Base-by-base conservation (phyloP, 2,797 vertebrate species). In the Smutsia gigantea region DNA sequence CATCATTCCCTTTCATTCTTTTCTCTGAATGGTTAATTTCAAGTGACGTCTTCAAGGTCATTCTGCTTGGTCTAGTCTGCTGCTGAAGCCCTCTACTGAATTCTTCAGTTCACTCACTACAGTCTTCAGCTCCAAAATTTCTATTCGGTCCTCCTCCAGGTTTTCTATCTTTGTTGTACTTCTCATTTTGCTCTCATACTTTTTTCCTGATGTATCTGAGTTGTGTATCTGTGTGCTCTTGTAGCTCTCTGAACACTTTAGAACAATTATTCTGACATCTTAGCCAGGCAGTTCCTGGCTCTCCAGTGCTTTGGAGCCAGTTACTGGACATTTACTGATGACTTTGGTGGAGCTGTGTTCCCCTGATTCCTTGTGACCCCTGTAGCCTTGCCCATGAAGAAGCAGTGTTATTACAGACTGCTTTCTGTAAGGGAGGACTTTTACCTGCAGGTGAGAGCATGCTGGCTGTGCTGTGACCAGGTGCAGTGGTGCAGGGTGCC, bases 391-490 rank as follows among this genome's bases (percentile, higher is more conserved):
- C 4, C 0, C 21, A 19, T 37, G 49, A 51, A 31, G n/a, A 21
- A 29, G 34, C 3, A 64, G 57, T 31, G 46, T 7, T 34, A 4
- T 18, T 23, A 57, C 4, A 59, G 51, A 46, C 57, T 3, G 2
- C 14, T 31, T 57, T 37, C 39, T 14, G 1, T 17, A 31, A 77
- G 82, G 39, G 37, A 68, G 23, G 49, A 23, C 37, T 12, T 29
- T 27, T n/a, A 18, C 5, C 6, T 7, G 10, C n/a, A n/a, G 61
- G 13, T 39, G 10, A 25, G 1, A 39, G 39, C 9, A 2, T 25
- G 2, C 1, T 23, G 6, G 18, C 6, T 4, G 14, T 2, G 0
- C 68, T 27, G 13, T 5, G 21, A 27, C 25, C 0, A 2, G 0
- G 10, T 17, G 66, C 17, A 25, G 55, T 4, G 25, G 39, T 27